Conservation (phyloP, 2,797 vertebrate genomes). For the Crocidura indochinensis region DNA sequence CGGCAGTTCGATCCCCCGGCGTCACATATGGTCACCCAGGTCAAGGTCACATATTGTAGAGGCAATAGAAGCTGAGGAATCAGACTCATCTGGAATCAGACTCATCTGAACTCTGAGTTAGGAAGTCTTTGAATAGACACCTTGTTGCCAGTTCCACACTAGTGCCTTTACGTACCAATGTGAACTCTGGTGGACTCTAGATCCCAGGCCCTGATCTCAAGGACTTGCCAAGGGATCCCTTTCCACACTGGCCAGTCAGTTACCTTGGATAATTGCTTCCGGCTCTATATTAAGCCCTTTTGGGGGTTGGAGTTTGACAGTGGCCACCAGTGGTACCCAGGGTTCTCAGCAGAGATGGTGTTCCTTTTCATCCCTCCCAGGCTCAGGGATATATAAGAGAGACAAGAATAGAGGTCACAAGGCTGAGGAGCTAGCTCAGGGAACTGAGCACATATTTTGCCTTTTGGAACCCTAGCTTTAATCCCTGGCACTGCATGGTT, state of each 20-base stretch:
- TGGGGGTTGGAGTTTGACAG: background rate
- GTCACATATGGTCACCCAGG: too few relatives aligned
- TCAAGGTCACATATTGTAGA: background rate
- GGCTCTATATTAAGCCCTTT: background rate
- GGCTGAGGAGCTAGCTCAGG: too few relatives aligned
- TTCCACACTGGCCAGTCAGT: background rate
- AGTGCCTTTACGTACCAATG: background rate
- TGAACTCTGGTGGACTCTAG: background rate
- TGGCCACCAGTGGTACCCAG: background rate
- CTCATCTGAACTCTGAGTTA: background rate
- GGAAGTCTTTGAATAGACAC: background rate
- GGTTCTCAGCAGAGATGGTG: background rate
- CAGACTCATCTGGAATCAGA: too few relatives aligned
- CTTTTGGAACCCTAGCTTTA: too few relatives aligned
- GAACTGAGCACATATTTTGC: too few relatives aligned
- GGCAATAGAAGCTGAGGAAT: too few relatives aligned
- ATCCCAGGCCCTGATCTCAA: background rate
- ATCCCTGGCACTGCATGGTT: too few relatives aligned
- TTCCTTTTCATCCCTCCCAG: background rate
- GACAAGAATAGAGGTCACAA: background rate
- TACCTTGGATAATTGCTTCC: background rate
- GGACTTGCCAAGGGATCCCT: background rate
- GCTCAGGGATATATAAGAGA: background rate
- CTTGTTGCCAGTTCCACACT: background rate
- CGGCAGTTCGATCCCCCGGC: too few relatives aligned